A percentile compares a stretch with the other conserved stretches of the same genome.
Evolutionary conservation across 2,888 invertebrate species (phyloP).

Genomic region (Nineta flava): DNA sequence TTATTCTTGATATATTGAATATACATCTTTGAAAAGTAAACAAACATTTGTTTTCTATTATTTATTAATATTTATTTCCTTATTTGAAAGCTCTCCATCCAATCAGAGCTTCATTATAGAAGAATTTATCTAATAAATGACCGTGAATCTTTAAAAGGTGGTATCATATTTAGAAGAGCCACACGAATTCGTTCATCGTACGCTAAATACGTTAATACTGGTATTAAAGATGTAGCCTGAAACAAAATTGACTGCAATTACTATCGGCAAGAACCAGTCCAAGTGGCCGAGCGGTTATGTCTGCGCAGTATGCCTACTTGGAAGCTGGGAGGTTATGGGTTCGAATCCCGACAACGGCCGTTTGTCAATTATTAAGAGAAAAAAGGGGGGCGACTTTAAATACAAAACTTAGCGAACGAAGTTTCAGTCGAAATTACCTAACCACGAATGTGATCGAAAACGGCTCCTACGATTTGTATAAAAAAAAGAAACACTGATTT

Average conservation of each 20-base stretch:
- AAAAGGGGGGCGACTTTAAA: background rate
- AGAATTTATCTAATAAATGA: background rate
- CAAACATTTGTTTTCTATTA: background rate
- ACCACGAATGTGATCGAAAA: too few relatives aligned
- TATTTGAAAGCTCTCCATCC: too few relatives aligned
- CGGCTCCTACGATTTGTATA: too few relatives aligned
- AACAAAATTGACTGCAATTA: conserved; percentile 12
- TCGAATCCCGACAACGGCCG: too few relatives aligned
- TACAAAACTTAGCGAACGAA: background rate
- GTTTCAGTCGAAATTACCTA: too few relatives aligned
- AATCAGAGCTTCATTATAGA: too few relatives aligned
- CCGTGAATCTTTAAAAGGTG: background rate
- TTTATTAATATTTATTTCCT: too few relatives aligned
- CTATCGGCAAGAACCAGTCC: background rate
- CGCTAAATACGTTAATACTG: conserved; percentile 32
- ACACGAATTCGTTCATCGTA: conserved; percentile 32
- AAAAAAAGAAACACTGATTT: too few relatives aligned
- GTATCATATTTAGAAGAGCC: conserved; percentile 30
- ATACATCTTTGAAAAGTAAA: background rate
- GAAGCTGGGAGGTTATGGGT: too few relatives aligned
- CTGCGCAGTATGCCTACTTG: too few relatives aligned
- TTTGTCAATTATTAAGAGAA: too few relatives aligned
- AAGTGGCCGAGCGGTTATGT: too few relatives aligned
- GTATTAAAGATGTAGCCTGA: conserved; percentile 34
- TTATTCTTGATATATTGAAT: conserved; percentile 1